phyloP scores from a whole-genome alignment of 2,888 invertebrate genomes.

The Zonitis immaculata region DNA sequence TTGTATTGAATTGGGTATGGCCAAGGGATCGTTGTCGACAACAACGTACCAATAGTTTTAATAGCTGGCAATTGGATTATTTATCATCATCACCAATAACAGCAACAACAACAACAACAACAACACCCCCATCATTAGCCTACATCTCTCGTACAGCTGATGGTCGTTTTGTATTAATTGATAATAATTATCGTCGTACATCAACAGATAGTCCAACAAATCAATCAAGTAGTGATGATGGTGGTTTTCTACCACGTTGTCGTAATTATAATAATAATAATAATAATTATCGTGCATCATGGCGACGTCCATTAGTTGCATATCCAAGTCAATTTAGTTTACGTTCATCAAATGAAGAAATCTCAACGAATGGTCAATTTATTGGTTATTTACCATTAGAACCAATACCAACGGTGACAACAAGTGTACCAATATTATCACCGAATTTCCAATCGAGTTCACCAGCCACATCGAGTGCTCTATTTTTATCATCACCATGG shows the following conservation, averaged over 20 bases:
- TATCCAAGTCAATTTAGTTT: slow-evolving; percentile 64
- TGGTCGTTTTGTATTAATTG: slow-evolving; percentile 66
- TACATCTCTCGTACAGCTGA: slow-evolving; percentile 71
- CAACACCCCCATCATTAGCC: slow-evolving; percentile 49
- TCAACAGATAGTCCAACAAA: slow-evolving; percentile 53
- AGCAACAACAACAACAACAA: slow-evolving; percentile 1
- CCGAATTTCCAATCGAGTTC: slow-evolving; percentile 62
- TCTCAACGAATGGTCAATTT: background rate
- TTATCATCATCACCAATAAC: slow-evolving; percentile 16
- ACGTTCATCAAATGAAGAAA: slow-evolving; percentile 38
- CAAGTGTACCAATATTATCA: slow-evolving; percentile 43
- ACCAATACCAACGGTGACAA: slow-evolving; percentile 46
- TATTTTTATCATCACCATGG: slow-evolving; percentile 58
- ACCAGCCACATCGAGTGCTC: slow-evolving; percentile 59
- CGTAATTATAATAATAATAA: background rate
- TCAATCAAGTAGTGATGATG: slow-evolving; percentile 71
- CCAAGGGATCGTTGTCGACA: slow-evolving; percentile 63
- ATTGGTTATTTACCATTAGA: slow-evolving; percentile 41
- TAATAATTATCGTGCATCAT: slow-evolving; percentile 54
- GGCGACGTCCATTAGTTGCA: slow-evolving; percentile 61
- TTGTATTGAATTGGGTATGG: slow-evolving; percentile 71
- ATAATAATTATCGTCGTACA: slow-evolving; percentile 52
- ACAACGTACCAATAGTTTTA: slow-evolving; percentile 45
- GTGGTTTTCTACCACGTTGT: slow-evolving; percentile 70
- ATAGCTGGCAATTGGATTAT: slow-evolving; percentile 48